Percentiles rank a stretch among this genome's conserved stretches.
Evolutionary conservation across 2,888 invertebrate genomes (phyloP).

Genomic region (Ichneumon xanthorius): DNA sequence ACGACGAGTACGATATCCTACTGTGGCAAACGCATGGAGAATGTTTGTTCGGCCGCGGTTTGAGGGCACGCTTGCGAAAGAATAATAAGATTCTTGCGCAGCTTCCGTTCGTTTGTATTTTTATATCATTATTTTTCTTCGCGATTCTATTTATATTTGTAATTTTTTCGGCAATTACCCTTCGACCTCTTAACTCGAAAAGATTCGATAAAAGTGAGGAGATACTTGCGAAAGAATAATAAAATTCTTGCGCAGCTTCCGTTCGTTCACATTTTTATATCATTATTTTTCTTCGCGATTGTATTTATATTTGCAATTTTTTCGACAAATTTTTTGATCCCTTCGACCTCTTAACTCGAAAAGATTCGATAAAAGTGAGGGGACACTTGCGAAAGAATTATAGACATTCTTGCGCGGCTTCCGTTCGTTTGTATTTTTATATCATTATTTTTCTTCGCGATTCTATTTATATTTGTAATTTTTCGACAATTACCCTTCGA

Average conservation of each 20-base stretch:
- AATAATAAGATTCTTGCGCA: slow-evolving; percentile 3
- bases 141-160: neutral
- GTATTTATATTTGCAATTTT: neutral
- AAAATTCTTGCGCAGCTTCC: slow-evolving; percentile 15
- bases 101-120: slow-evolving; percentile 4
- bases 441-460: too few species aligned
- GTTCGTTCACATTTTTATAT: neutral
- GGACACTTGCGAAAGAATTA: neutral
- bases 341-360: neutral
- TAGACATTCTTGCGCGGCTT: slow-evolving; percentile 2
- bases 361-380: neutral
- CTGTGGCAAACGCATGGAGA: neutral
- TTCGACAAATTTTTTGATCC: neutral
- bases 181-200: neutral
- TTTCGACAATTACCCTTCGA: too few species aligned
- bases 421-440: neutral
- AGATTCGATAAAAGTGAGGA: neutral
- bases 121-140: neutral
- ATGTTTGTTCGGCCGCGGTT: slow-evolving; percentile 4
- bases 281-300: neutral
- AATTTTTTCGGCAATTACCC: neutral
- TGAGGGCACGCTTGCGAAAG: neutral
- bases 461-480: too few species aligned
- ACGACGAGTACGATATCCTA: neutral
- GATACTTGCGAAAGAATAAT: neutral